Percentiles rank a stretch among this genome's conserved stretches.
Conservation (phyloP, 2,797 vertebrate genomes). For the Atherinosoma microstoma region DNA sequence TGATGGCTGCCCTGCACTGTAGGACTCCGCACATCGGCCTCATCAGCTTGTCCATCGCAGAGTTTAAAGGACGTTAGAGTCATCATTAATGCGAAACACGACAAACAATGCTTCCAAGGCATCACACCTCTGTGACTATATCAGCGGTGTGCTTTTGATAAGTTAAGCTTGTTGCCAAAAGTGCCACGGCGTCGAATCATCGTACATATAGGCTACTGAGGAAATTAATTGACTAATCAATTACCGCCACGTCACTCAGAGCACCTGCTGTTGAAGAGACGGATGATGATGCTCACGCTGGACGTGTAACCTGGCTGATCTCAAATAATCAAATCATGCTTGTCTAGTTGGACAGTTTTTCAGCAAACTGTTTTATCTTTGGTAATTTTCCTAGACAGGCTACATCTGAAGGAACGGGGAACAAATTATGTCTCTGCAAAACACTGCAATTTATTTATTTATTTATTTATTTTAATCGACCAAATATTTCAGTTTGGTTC, state of each 20-base stretch:
- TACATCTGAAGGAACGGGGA: too few species aligned
- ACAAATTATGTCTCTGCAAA: too few species aligned
- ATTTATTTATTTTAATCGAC: too few species aligned
- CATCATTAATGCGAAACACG: not conserved
- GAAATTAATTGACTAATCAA: slow-evolving; percentile 32
- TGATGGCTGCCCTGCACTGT: not conserved
- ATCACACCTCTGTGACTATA: slow-evolving; percentile 5
- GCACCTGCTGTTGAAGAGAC: slow-evolving; percentile 15
- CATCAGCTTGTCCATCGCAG: slow-evolving; percentile 14
- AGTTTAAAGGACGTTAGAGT: not conserved
- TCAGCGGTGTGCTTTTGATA: not conserved
- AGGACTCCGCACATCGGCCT: not conserved
- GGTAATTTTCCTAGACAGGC: too few species aligned
- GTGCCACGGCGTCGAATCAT: accelerated
- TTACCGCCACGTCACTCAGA: slow-evolving; percentile 2
- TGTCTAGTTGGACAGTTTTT: not conserved
- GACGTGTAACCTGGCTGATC: not conserved
- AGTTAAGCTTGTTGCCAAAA: not conserved
- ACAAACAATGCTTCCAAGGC: not conserved
- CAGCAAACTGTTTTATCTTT: too few species aligned
- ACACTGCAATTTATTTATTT: too few species aligned
- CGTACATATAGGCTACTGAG: not conserved
- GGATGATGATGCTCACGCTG: not conserved
- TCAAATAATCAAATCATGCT: not conserved
- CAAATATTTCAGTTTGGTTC: too few species aligned